Base-by-base conservation (phyloP, 2,888 invertebrate genomes). In the Platycnemis pennipes region DNA sequence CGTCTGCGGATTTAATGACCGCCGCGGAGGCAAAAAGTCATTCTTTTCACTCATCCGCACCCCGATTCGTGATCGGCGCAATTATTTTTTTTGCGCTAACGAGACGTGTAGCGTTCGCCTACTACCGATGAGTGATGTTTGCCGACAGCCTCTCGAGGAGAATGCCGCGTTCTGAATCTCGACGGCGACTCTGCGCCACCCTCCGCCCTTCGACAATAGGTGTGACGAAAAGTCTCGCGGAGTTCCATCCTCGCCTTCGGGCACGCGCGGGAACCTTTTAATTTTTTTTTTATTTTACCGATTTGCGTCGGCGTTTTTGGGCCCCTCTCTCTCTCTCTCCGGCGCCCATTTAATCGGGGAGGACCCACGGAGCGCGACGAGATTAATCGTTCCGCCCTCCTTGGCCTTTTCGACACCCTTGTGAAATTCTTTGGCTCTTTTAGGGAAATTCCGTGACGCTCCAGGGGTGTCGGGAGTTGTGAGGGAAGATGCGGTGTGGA, bases 401-500 rank as follows among this genome's bases (percentile, higher is more conserved):
- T 77, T 77, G 77, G 13, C 77, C 77, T 77, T 77, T 77, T 77
- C 77, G 31, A 16, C 37, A 77, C 77, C 37, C 77, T 77, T 77
- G 77, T 37, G 77, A 37, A 37, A 77, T 26, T 63, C n/a, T 77
- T 77, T 37, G 37, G 37, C 13, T 77, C 37, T 37, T 77, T 37
- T 77, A 7, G 63, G 63, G 7, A 37, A 37, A 63, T 7, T 77
- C 37, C 77, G 37, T 37, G 63, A 63, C 63, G 49, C 16, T 1
- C 63, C 22, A 11, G 49, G 22, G 63, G 63, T 63, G 63, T 37
- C 77, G 77, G n/a, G n/a, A n/a, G n/a, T n/a, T n/a, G n/a, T n/a
- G n/a, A n/a, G n/a, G n/a, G n/a, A n/a, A n/a, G n/a, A n/a, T n/a
- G n/a, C n/a, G n/a, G n/a, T n/a, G n/a, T n/a, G n/a, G n/a, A n/a